A percentile compares a stretch with the other conserved stretches of the same genome.
Conservation (phyloP, 2,888 invertebrate species). For the Drosophila differens region DNA sequence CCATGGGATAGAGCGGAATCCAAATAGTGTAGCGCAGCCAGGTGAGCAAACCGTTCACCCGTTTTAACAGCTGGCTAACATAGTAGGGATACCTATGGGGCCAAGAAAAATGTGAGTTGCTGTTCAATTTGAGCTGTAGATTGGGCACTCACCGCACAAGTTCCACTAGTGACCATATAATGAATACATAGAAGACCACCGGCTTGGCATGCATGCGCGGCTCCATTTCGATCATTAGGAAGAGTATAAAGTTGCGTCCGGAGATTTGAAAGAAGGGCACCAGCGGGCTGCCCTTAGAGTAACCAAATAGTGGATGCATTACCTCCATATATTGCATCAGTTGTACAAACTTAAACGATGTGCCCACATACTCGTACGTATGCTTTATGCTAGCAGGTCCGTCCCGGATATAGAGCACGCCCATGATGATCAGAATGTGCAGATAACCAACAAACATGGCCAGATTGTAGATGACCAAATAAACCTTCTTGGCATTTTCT, state of each 20-base stretch:
- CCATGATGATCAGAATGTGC: conserved; percentile 91
- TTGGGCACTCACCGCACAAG: conserved; percentile 89
- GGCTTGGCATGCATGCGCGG: conserved; percentile 94
- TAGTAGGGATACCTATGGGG: conserved; percentile 95
- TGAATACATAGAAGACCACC: conserved; percentile 94
- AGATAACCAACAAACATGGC: conserved; percentile 94
- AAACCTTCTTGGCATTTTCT: conserved; percentile 93
- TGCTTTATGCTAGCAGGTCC: conserved; percentile 90
- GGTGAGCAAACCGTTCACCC: conserved; percentile 90
- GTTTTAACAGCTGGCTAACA: conserved; percentile 91
- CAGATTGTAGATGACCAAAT: conserved; percentile 94
- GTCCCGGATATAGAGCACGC: conserved; percentile 90
- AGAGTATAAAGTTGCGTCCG: conserved; percentile 92
- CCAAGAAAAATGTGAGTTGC: background rate
- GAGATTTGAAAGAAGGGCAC: conserved; percentile 92
- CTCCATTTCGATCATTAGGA: conserved; percentile 93
- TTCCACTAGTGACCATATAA: conserved; percentile 93
- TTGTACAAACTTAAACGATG: conserved; percentile 92
- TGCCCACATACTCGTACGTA: conserved; percentile 91
- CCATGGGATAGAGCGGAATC: conserved; percentile 97
- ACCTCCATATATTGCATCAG: conserved; percentile 94
- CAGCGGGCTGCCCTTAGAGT: conserved; percentile 91
- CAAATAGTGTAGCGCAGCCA: conserved; percentile 97
- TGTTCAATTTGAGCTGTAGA: background rate
- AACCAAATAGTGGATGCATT: conserved; percentile 94